A percentile compares a stretch with the other conserved stretches of the same genome.
Evolutionary conservation across 2,888 invertebrate species (phyloP).

Genomic region (Hecatera dysodea): DNA sequence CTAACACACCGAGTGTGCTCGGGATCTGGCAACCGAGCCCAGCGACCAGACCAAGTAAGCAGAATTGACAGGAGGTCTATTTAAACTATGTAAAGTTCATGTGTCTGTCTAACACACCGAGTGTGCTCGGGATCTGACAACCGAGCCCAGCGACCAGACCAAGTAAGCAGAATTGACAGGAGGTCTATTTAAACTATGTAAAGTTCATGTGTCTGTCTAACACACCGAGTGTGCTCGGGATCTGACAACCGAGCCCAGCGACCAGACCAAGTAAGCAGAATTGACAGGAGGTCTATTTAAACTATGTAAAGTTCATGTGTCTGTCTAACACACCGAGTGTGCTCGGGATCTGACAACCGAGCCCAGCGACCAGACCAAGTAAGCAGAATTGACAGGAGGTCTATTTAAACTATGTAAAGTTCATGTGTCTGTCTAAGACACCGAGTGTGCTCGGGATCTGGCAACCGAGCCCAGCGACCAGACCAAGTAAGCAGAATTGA

Average conservation of each 20-base stretch:
- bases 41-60: not conserved
- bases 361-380: not conserved
- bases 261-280: not conserved
- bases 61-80: too few relatives aligned
- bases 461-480: not conserved
- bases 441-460: not conserved
- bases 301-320: not conserved
- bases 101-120: slow-evolving; percentile 93
- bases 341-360: not conserved
- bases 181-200: too few relatives aligned
- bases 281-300: not conserved
- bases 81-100: not conserved
- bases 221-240: too few relatives aligned
- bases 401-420: not conserved
- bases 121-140: too few relatives aligned
- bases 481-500: too few relatives aligned
- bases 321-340: too few relatives aligned
- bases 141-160: not conserved
- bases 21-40: not conserved
- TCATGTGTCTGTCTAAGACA: not conserved
- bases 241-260: not conserved
- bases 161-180: too few relatives aligned
- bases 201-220: not conserved
- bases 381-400: too few relatives aligned
- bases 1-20: slow-evolving; percentile 93